Evolutionary conservation across 2,888 invertebrate species (phyloP).

Genomic region (Lymantria monacha): DNA sequence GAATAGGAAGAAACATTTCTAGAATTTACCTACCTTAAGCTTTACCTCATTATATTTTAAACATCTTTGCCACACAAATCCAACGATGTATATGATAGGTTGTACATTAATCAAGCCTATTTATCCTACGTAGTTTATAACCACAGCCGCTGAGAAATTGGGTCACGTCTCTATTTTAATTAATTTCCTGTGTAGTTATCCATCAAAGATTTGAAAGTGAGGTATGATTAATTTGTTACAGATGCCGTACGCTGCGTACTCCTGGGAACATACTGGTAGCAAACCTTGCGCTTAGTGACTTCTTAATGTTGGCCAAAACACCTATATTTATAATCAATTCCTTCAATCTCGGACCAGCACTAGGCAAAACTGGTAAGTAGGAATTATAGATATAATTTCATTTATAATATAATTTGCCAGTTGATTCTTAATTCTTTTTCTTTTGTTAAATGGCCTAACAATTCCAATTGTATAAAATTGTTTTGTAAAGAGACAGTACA

Average conservation of each 20-base stretch:
- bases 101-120: too few species aligned
- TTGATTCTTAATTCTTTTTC: background rate
- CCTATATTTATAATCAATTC: constrained; percentile 90
- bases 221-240: constrained; percentile 57
- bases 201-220: constrained; percentile 22
- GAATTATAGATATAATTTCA: background rate
- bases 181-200: constrained; percentile 16
- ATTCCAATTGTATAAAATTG: too few species aligned
- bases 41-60: too few species aligned
- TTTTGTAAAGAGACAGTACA: too few species aligned
- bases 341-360: constrained; percentile 86
- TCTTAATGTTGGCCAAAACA: constrained; percentile 87
- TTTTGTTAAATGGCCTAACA: too few species aligned
- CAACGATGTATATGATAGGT: too few species aligned
- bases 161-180: constrained; percentile 22
- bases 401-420: background rate
- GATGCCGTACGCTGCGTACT: constrained; percentile 87
- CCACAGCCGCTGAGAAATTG: background rate
- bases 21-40: too few species aligned
- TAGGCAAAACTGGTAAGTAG: constrained; percentile 85
- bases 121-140: too few species aligned
- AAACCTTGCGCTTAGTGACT: constrained; percentile 89
- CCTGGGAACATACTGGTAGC: constrained; percentile 89
- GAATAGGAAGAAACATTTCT: too few species aligned
- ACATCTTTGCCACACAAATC: too few species aligned